Evolutionary conservation across 2,113 vertebrate species (phyloP).

Genomic region (Mohoua ochrocephala): DNA sequence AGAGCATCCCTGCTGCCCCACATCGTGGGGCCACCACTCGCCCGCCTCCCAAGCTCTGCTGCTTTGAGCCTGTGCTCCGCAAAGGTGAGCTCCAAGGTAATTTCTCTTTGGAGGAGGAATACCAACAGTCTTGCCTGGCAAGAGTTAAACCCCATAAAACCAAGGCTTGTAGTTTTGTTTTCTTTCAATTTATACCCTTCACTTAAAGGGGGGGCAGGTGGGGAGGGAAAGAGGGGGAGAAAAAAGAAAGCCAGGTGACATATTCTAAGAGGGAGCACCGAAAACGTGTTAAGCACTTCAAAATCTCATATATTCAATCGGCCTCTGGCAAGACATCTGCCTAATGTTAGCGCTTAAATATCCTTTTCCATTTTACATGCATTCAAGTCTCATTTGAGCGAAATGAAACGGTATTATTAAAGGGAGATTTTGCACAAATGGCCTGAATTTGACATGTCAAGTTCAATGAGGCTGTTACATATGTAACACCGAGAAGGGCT

Average conservation of each 20-base stretch:
- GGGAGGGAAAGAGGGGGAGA: neutral
- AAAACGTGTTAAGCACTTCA: conserved; percentile 75
- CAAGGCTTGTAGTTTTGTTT: conserved; percentile 66
- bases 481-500: conserved; percentile 76
- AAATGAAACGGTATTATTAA: conserved; percentile 91
- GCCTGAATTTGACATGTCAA: conserved; percentile 95
- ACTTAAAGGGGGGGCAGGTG: conserved; percentile 16
- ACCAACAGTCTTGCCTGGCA: neutral
- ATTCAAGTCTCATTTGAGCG: conserved; percentile 86
- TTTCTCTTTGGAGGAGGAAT: neutral
- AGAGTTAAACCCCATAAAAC: conserved; percentile 65
- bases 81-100: neutral
- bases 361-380: conserved; percentile 86
- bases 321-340: conserved; percentile 78
- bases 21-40: fast-evolving
- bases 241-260: conserved; percentile 58
- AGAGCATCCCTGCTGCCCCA: neutral
- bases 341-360: conserved; percentile 87
- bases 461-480: conserved; percentile 89
- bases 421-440: conserved; percentile 96
- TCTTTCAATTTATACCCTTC: conserved; percentile 73
- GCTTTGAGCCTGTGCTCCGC: neutral
- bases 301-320: conserved; percentile 80
- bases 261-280: conserved; percentile 63
- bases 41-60: fast-evolving